Evolutionary conservation across 2,113 vertebrate species (phyloP).

Genomic region (Circaetus gallicus): DNA sequence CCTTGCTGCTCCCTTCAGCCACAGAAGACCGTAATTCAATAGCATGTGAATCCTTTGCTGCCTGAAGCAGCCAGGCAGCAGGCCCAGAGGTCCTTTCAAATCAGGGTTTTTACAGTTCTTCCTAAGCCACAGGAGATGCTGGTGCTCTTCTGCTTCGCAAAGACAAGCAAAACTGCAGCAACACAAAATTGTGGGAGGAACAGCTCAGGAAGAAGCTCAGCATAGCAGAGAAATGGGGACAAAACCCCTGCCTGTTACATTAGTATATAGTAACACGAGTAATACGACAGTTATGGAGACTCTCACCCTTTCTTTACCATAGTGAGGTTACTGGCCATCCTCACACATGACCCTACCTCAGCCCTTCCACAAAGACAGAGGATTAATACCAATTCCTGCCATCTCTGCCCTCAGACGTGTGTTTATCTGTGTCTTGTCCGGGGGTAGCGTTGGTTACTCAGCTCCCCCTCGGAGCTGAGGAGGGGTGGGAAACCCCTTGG

Average conservation of each 20-base stretch:
- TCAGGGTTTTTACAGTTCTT: conserved; percentile 37
- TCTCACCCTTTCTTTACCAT: neutral
- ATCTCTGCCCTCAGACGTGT: neutral
- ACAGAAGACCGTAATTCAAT: conserved; percentile 20
- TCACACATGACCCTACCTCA: neutral
- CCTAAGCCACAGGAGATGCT: conserved; percentile 29
- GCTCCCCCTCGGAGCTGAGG: fast-evolving
- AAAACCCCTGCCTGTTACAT: neutral
- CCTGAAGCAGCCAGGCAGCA: conserved; percentile 21
- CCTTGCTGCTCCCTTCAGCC: neutral
- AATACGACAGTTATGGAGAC: neutral
- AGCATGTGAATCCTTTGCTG: conserved; percentile 40
- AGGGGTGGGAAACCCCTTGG: neutral
- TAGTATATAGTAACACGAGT: neutral
- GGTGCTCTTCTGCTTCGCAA: conserved; percentile 20
- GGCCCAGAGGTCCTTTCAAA: conserved; percentile 63
- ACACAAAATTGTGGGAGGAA: neutral
- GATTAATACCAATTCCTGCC: neutral
- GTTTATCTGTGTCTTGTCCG: neutral
- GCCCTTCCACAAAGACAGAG: neutral
- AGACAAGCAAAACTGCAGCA: neutral
- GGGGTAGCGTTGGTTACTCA: neutral
- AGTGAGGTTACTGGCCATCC: neutral
- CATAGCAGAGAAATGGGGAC: neutral
- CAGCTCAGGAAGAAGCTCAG: neutral